Evolutionary conservation across 2,113 vertebrate species (phyloP).

Genomic region (Nymphicus hollandicus): DNA sequence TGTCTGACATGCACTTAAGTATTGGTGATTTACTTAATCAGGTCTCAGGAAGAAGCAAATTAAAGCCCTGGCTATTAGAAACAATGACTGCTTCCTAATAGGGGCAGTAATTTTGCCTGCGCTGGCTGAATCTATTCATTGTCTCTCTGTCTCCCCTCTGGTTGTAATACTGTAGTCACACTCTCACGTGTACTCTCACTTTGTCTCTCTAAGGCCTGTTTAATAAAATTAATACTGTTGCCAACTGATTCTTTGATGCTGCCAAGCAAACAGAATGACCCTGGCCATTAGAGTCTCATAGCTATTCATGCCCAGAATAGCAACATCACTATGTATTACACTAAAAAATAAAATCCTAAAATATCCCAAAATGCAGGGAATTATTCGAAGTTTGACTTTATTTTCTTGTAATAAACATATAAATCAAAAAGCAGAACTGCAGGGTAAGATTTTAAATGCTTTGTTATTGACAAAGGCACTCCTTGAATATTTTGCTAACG

Average conservation of each 20-base stretch:
- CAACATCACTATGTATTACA: not conserved
- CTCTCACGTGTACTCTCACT: not conserved
- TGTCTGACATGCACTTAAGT: not conserved
- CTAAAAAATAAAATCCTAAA: not conserved
- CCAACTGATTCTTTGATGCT: not conserved
- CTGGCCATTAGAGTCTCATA: not conserved
- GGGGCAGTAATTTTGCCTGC: not conserved
- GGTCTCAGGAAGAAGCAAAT: not conserved
- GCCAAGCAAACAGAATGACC: not conserved
- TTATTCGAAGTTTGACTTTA: not conserved
- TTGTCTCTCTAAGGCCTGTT: not conserved
- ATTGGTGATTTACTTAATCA: not conserved
- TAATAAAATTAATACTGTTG: not conserved
- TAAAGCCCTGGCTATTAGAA: not conserved
- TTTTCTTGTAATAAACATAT: not conserved
- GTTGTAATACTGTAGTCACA: not conserved
- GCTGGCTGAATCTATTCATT: not conserved
- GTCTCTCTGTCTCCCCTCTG: not conserved
- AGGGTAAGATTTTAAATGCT: not conserved
- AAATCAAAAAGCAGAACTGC: not conserved
- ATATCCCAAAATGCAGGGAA: not conserved
- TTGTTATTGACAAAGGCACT: not conserved
- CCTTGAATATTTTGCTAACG: not conserved
- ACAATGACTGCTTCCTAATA: constrained; percentile 10
- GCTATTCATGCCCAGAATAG: not conserved